phyloP scores from a whole-genome alignment of 2,797 vertebrate species.

The Lagocephalus sceleratus region DNA sequence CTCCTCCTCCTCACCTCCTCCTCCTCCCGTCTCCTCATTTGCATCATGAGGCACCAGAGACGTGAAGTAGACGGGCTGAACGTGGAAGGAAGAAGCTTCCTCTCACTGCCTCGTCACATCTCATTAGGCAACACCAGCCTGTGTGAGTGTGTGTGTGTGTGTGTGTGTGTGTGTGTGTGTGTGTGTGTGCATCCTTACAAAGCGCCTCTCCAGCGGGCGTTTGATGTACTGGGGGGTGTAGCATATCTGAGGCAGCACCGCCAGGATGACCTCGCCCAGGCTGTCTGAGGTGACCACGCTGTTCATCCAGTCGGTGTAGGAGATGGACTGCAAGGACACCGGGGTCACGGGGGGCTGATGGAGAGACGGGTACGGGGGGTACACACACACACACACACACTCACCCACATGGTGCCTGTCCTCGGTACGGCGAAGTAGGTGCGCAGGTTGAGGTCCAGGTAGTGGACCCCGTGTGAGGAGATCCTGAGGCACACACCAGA shows the following conservation, averaged over 20 bases:
- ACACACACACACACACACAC: constrained; percentile 50
- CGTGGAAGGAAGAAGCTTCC: background rate
- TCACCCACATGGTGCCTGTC: constrained; percentile 87
- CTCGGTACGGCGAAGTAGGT: constrained; percentile 82
- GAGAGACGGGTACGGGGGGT: too few relatives aligned
- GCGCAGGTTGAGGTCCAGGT: constrained; percentile 80
- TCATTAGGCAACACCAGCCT: too few relatives aligned
- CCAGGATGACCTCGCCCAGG: constrained; percentile 83
- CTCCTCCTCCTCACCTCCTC: background rate
- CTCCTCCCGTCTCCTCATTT: constrained; percentile 2
- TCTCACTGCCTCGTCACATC: background rate
- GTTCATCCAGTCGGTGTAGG: constrained; percentile 90
- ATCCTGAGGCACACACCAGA: constrained; percentile 60
- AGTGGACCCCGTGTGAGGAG: constrained; percentile 87
- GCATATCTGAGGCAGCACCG: constrained; percentile 77
- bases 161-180: too few relatives aligned
- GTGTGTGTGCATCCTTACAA: constrained; percentile 70
- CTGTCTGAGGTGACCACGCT: constrained; percentile 78
- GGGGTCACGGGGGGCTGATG: too few relatives aligned
- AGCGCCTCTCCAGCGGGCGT: constrained; percentile 80
- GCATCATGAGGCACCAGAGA: constrained; percentile 72
- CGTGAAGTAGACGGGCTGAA: constrained; percentile 84
- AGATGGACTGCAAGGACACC: constrained; percentile 79
- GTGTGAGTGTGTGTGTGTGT: too few relatives aligned
- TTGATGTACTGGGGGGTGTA: constrained; percentile 71